Conservation (phyloP, 2,888 invertebrate species). For the Onchidella celtica region DNA sequence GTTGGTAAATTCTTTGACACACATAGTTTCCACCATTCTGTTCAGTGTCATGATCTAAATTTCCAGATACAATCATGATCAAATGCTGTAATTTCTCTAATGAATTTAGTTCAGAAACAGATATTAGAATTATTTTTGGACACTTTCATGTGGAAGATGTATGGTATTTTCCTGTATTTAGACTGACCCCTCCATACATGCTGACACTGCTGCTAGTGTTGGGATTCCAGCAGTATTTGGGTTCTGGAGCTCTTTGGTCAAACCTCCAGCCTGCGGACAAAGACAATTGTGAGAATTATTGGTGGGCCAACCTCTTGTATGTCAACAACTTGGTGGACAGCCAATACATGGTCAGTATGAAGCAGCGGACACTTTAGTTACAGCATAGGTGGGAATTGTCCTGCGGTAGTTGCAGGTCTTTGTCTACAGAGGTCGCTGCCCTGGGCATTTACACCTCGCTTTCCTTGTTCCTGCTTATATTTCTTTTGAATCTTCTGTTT, state of each 20-base stretch:
- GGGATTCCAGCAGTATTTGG: constrained; percentile 52
- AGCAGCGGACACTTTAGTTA: too few relatives aligned
- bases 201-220: constrained; percentile 57
- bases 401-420: constrained; percentile 25
- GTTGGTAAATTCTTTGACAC: too few relatives aligned
- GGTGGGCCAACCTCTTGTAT: constrained; percentile 68
- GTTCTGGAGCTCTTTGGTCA: constrained; percentile 59
- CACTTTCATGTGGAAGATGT: too few relatives aligned
- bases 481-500: too few relatives aligned
- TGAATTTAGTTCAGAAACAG: neutral
- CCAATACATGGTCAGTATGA: constrained; percentile 56
- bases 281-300: constrained; percentile 43
- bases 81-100: neutral
- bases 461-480: too few relatives aligned
- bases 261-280: constrained; percentile 12
- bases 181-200: constrained; percentile 68
- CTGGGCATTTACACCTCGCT: too few relatives aligned
- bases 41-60: too few relatives aligned
- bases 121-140: neutral
- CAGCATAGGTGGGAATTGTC: neutral
- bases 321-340: constrained; percentile 67
- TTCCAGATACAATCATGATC: too few relatives aligned
- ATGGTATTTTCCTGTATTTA: constrained; percentile 34
- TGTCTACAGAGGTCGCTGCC: constrained; percentile 29
- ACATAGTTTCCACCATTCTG: too few relatives aligned